Percentiles rank a stretch among this genome's conserved stretches.
phyloP scores from a whole-genome alignment of 2,113 vertebrate species.

The Capricornis sumatraensis region DNA sequence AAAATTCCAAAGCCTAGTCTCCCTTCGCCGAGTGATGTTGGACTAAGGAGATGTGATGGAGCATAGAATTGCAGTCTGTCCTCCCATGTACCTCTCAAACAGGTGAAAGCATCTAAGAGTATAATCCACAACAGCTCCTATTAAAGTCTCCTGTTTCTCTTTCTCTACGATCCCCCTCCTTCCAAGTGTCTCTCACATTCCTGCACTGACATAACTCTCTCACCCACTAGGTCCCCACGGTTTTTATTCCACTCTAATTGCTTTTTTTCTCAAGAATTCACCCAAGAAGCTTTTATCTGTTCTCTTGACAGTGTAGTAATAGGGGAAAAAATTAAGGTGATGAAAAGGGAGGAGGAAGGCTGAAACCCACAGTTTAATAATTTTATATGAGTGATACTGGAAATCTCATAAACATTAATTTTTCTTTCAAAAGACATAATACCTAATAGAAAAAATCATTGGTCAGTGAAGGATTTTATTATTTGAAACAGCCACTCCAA shows the following conservation, averaged over 20 bases:
- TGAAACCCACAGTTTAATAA: neutral
- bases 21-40: neutral
- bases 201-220: neutral
- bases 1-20: neutral
- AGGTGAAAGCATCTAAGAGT: neutral
- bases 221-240: neutral
- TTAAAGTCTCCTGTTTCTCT: neutral
- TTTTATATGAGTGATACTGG: neutral
- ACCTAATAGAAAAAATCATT: neutral
- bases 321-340: neutral
- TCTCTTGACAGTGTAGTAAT: neutral
- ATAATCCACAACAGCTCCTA: neutral
- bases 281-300: neutral
- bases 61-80: neutral
- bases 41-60: neutral
- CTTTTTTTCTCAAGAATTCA: conserved; percentile 38
- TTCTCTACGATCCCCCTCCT: neutral
- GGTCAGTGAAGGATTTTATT: neutral
- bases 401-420: neutral
- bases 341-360: neutral
- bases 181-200: neutral
- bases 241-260: conserved; percentile 27
- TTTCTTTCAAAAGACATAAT: neutral
- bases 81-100: neutral
- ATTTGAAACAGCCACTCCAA: neutral